Conservation (phyloP, 2,113 vertebrate species). For the Leptocoma aspasia region DNA sequence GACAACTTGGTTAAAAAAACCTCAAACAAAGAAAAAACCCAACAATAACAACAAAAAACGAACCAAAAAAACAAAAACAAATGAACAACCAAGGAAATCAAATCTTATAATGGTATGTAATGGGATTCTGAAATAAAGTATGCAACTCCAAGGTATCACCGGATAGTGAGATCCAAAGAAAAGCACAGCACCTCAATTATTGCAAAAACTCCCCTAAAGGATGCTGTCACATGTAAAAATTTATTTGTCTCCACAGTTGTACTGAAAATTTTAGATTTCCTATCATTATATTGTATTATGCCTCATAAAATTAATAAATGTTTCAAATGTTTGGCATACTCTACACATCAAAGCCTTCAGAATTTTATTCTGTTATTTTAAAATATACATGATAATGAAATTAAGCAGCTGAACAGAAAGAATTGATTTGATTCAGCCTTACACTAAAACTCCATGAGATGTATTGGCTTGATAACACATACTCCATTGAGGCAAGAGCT, state of each 20-base stretch:
- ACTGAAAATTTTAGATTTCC: constrained; percentile 42
- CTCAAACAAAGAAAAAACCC: neutral
- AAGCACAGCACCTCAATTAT: constrained; percentile 66
- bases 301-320: constrained; percentile 64
- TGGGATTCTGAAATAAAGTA: constrained; percentile 71
- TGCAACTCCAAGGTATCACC: constrained; percentile 63
- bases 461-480: neutral
- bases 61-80: neutral
- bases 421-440: constrained; percentile 7
- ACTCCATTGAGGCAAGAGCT: neutral
- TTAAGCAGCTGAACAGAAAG: constrained; percentile 17
- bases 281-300: constrained; percentile 55
- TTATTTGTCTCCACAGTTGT: constrained; percentile 33
- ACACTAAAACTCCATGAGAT: neutral
- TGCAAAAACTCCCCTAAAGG: constrained; percentile 50
- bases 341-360: constrained; percentile 17
- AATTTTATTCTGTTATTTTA: constrained; percentile 8
- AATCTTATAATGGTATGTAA: constrained; percentile 70
- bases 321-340: constrained; percentile 55
- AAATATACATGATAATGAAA: constrained; percentile 38
- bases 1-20: constrained; percentile 74
- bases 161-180: constrained; percentile 70
- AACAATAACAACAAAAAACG: neutral
- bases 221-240: constrained; percentile 44
- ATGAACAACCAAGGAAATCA: constrained; percentile 30